Base-by-base conservation (phyloP, 2,113 vertebrate genomes). In the Takifugu flavidus region DNA sequence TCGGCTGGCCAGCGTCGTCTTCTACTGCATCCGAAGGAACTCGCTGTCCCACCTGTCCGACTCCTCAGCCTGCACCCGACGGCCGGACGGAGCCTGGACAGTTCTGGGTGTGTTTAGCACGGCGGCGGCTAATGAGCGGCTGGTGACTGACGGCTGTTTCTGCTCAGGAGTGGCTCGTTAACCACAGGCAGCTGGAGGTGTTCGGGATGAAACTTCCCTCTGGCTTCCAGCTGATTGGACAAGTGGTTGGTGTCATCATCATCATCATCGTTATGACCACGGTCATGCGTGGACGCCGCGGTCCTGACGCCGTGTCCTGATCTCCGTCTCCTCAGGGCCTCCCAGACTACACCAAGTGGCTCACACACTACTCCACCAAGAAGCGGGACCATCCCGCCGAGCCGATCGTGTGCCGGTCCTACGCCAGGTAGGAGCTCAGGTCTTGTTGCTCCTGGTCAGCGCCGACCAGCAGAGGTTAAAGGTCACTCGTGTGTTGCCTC, bases 261-360 rank as follows among this genome's bases (percentile, higher is more conserved):
- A 20, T 20, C 20, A 20, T 20, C 20, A 20, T 20, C 20, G 20
- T 20, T 20, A 20, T 20, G 20, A 20, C 20, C 20, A 20, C 20
- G 20, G 20, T 20, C 20, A 20, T 20, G 20, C 20, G 20, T 20
- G 20, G 20, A 20, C 20, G 20, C 20, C 20, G 20, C 20, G 20
- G 20, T 20, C 20, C 20, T 20, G 20, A 20, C 20, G 20, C 20
- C 20, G 20, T 20, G 20, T 20, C 20, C 20, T 20, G 20, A 1
- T 39, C 7, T 39, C 34, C 29, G 29, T 31, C 29, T 31, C 34
- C 34, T 54, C 59, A 93, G 92, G 91, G 89, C n/a, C 79, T 94
- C 59, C 86, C 89, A 6, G 91, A 94, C 76, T 94, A 94, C 78
- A 92, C 90, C 42, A 93, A 91, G 79, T 94, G 92, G 91, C 88